These are phyloP conservation scores for Ceratosolen fusciceps DNA, from an alignment of 1,140 invertebrate species.

Conservation along the genomic window DNA sequence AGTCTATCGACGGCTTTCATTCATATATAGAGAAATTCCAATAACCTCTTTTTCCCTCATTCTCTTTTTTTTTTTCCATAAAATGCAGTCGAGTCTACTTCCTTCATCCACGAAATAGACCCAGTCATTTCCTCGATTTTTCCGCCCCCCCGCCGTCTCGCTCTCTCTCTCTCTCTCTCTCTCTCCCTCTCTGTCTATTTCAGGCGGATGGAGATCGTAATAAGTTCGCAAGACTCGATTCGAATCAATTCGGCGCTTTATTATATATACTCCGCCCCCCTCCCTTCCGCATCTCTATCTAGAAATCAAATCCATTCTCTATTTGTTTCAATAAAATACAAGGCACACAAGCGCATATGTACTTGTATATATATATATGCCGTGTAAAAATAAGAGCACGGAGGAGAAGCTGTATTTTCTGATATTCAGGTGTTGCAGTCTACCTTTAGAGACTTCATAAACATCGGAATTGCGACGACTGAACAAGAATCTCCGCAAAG, in stretches of 20 bases:
- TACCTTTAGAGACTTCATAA: slow-evolving; percentile 21
- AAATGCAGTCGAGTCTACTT: not conserved
- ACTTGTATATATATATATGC: not conserved
- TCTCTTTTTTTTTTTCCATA: not conserved
- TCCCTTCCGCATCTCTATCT: not conserved
- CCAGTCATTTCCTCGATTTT: slow-evolving; percentile 30
- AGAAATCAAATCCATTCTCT: slow-evolving; percentile 51
- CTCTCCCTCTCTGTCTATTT: not conserved
- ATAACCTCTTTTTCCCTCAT: slow-evolving; percentile 26
- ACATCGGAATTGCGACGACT: not conserved
- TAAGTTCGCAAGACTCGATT: slow-evolving; percentile 32
- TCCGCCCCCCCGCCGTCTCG: slow-evolving; percentile 13
- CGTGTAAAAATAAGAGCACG: not conserved
- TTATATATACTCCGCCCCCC: no score
- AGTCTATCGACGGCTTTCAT: slow-evolving; percentile 18
- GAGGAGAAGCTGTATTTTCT: slow-evolving; percentile 4
- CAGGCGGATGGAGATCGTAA: slow-evolving; percentile 21
- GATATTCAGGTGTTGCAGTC: slow-evolving; percentile 3
- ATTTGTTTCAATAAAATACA: slow-evolving; percentile 46
- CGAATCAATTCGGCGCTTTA: not conserved
- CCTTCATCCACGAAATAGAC: not conserved
- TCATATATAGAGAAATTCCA: slow-evolving; percentile 12
- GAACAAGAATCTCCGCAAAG: not conserved
- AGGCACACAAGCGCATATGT: not conserved
- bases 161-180: slow-evolving; percentile 27